These are phyloP conservation scores for Lamellibrachia satsuma DNA, from an alignment of 2,888 invertebrate genomes.

Conservation along the genomic window DNA sequence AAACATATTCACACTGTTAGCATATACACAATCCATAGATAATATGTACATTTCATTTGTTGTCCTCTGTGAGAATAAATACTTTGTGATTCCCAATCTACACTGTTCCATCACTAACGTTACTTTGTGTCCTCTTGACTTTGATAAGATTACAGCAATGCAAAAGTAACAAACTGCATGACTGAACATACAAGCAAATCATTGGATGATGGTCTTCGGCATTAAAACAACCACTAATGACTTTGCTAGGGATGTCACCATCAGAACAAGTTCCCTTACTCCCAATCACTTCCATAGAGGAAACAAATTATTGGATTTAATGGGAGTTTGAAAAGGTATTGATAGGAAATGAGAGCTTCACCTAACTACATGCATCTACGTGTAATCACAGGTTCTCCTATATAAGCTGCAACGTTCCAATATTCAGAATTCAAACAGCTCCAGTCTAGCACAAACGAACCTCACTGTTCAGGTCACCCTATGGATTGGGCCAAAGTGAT, in stretches of 20 bases:
- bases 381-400: background rate
- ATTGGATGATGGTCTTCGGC: background rate
- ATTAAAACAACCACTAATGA: background rate
- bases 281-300: too few species aligned
- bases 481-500: too few species aligned
- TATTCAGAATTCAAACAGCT: background rate
- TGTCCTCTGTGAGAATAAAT: too few species aligned
- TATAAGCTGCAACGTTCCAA: background rate
- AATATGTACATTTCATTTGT: too few species aligned
- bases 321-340: background rate
- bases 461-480: too few species aligned
- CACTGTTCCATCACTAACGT: too few species aligned
- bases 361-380: background rate
- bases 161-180: background rate
- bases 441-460: background rate
- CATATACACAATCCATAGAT: too few species aligned
- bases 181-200: constrained; percentile 13
- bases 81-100: too few species aligned
- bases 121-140: too few species aligned
- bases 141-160: background rate
- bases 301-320: background rate
- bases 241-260: background rate
- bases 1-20: too few species aligned
- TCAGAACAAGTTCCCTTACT: too few species aligned
- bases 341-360: background rate